A percentile compares a stretch with the other conserved stretches of the same genome.
These are phyloP conservation scores for Spinus olivaceus DNA, from an alignment of 2,797 vertebrate genomes.

Conservation along the genomic window DNA sequence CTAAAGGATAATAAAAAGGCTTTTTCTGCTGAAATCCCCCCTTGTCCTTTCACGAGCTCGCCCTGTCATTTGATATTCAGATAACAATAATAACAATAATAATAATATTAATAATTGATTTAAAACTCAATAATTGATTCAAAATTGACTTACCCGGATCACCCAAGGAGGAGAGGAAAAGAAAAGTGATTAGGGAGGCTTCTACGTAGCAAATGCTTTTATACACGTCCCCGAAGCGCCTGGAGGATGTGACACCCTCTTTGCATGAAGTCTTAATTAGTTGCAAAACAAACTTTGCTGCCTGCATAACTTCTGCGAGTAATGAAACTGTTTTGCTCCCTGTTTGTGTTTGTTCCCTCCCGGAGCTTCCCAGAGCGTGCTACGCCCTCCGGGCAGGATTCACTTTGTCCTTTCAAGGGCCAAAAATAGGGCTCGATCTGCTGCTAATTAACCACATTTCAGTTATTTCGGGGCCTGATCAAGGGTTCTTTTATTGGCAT, in stretches of 20 bases:
- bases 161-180: slow-evolving; percentile 36
- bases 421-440: neutral
- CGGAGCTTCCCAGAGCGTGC: neutral
- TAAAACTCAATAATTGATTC: slow-evolving; percentile 3
- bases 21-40: neutral
- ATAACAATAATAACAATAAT: neutral
- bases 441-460: slow-evolving; percentile 1
- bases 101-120: neutral
- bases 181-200: slow-evolving; percentile 32
- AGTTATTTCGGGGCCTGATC: neutral
- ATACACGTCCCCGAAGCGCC: slow-evolving; percentile 39
- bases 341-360: slow-evolving; percentile 19
- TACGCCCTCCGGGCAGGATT: neutral
- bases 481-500: neutral
- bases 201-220: slow-evolving; percentile 53
- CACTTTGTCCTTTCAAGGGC: neutral
- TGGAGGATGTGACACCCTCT: slow-evolving; percentile 63
- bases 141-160: slow-evolving; percentile 44
- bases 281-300: slow-evolving; percentile 65
- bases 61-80: neutral
- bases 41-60: neutral
- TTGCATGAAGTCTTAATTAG: slow-evolving; percentile 59
- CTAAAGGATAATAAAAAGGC: neutral
- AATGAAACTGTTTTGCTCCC: slow-evolving; percentile 61
- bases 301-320: slow-evolving; percentile 49